Evolutionary conservation across 2,888 invertebrate species (phyloP).

Genomic region (Agriopis aurantiaria): DNA sequence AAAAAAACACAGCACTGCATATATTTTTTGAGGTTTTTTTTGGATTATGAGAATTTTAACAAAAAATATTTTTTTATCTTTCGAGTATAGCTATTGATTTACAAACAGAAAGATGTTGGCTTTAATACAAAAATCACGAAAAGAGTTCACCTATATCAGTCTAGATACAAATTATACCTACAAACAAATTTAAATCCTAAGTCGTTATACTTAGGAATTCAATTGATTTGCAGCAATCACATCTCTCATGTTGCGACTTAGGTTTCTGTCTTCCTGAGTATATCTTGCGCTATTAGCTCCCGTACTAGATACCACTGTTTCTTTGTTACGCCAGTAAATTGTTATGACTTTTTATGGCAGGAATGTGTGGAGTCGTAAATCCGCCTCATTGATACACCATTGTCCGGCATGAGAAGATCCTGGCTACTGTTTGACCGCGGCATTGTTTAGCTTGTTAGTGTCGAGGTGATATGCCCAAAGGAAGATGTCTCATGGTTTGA

Average conservation of each 20-base stretch:
- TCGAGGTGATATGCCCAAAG: conserved; percentile 59
- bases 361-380: conserved; percentile 77
- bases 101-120: too few species aligned
- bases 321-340: conserved; percentile 82
- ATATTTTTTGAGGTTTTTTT: too few species aligned
- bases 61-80: too few species aligned
- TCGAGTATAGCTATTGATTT: too few species aligned
- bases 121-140: too few species aligned
- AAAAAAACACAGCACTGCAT: too few species aligned
- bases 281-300: conserved; percentile 69
- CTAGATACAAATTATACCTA: too few species aligned
- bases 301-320: conserved; percentile 77
- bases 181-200: too few species aligned
- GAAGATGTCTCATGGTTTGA: conserved; percentile 30
- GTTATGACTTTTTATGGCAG: conserved; percentile 80
- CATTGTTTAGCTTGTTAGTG: conserved; percentile 65
- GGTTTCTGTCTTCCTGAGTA: conserved; percentile 9
- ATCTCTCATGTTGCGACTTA: background rate
- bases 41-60: too few species aligned
- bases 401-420: conserved; percentile 67
- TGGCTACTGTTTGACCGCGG: conserved; percentile 59
- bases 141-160: too few species aligned
- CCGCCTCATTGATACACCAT: conserved; percentile 70
- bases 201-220: too few species aligned
- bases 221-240: background rate